These are phyloP conservation scores for Ictidomys tridecemlineatus DNA, from an alignment of 2,113 vertebrate genomes.

Conservation along the genomic window DNA sequence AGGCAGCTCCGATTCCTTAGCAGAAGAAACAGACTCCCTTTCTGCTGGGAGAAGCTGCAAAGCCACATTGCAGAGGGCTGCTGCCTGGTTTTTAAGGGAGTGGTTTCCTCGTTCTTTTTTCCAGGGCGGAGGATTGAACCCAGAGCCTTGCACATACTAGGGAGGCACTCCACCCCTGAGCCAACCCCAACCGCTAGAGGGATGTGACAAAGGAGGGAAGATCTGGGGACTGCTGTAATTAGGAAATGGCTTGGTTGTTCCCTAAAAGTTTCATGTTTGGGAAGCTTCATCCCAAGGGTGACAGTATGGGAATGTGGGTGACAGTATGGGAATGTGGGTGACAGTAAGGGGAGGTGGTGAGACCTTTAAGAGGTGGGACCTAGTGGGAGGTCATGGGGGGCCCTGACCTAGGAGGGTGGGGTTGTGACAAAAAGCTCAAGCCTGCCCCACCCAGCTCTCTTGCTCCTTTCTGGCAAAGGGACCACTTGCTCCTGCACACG, in stretches of 20 bases:
- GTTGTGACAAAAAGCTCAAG: background rate
- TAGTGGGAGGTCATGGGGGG: background rate
- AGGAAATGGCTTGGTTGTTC: background rate
- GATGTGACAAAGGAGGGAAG: background rate
- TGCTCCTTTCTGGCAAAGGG: background rate
- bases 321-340: too few species aligned
- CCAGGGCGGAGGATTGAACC: too few species aligned
- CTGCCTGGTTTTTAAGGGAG: background rate
- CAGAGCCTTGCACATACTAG: too few species aligned
- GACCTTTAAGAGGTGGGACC: background rate
- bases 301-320: too few species aligned
- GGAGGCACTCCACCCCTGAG: too few species aligned
- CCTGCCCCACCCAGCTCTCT: background rate
- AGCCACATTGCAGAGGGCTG: background rate
- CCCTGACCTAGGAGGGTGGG: background rate
- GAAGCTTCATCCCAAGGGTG: background rate
- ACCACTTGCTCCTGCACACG: background rate
- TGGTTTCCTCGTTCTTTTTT: too few species aligned
- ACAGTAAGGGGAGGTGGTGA: background rate
- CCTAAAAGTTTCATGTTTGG: too few species aligned
- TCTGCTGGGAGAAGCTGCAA: background rate
- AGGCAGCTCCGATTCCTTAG: background rate
- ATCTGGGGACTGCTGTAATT: background rate
- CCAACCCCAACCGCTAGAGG: too few species aligned
- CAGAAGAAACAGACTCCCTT: background rate